phyloP scores from a whole-genome alignment of 2,113 vertebrate genomes.

The Columba janthina region DNA sequence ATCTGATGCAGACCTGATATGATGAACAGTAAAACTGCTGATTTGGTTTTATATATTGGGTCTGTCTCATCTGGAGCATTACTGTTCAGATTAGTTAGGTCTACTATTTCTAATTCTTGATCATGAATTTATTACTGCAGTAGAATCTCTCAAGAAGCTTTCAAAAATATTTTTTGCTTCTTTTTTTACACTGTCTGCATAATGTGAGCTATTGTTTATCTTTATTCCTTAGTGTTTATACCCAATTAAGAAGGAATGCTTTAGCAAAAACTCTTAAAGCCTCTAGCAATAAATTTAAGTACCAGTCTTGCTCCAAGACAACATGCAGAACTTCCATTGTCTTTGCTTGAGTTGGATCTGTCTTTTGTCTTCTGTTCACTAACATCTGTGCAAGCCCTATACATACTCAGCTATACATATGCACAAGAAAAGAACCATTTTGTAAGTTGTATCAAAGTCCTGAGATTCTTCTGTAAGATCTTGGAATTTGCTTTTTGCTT shows the following conservation, averaged over 20 bases:
- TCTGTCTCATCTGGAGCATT: neutral
- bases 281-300: neutral
- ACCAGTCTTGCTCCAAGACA: neutral
- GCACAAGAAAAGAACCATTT: neutral
- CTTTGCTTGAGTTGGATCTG: neutral
- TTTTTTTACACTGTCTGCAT: neutral
- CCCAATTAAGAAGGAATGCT: neutral
- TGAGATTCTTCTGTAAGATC: neutral
- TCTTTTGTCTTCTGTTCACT: neutral
- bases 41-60: neutral
- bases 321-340: neutral
- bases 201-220: neutral
- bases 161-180: neutral
- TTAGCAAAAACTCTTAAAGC: neutral
- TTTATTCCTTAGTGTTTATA: neutral
- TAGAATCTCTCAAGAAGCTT: neutral
- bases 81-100: neutral
- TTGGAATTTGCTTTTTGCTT: neutral
- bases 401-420: neutral
- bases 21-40: neutral
- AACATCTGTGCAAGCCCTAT: neutral
- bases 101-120: neutral
- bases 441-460: neutral
- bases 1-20: neutral
- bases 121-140: neutral